Evolutionary conservation across 2,113 vertebrate species (phyloP).

Genomic region (Petromus typicus): DNA sequence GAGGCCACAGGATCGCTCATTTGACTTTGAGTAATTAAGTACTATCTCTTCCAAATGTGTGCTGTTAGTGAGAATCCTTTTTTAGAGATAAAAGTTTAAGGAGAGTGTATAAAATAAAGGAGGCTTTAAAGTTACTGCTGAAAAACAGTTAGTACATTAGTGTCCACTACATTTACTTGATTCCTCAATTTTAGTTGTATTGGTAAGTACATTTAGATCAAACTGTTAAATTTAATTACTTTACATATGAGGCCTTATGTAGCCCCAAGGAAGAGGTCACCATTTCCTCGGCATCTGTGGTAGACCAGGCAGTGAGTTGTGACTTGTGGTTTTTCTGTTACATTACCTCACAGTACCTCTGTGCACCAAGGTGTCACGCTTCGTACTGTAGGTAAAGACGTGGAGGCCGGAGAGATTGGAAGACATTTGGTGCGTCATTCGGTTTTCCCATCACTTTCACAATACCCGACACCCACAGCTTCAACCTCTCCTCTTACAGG

Average conservation of each 20-base stretch:
- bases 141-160: background rate
- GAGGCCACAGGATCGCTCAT: background rate
- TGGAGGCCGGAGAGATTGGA: background rate
- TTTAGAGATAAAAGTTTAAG: background rate
- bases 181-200: constrained; percentile 19
- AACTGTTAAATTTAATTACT: background rate
- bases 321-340: background rate
- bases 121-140: background rate
- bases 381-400: background rate
- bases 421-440: background rate
- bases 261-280: background rate
- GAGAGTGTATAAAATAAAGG: background rate
- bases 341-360: background rate
- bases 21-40: background rate
- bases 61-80: background rate
- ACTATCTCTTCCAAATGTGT: background rate
- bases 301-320: background rate
- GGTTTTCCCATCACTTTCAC: background rate
- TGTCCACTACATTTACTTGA: background rate
- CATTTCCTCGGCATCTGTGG: background rate
- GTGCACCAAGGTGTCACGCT: background rate
- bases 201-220: background rate
- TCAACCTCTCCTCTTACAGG: too few species aligned
- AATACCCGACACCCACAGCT: background rate
- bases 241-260: background rate